phyloP scores from a whole-genome alignment of 2,797 vertebrate species.

The Sebastes minor region DNA sequence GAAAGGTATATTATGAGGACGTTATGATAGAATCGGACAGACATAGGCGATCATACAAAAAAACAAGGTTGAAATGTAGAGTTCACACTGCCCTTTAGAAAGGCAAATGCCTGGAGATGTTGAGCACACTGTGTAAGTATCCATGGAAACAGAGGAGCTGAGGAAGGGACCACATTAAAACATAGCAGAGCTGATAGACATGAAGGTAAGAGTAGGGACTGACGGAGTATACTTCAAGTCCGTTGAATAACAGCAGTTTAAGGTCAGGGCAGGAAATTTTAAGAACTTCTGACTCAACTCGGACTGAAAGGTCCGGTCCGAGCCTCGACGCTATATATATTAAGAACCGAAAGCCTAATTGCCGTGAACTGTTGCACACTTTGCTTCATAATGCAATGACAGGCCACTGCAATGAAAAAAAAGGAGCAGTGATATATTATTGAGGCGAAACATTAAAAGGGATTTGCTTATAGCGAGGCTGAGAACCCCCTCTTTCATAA shows the following conservation, averaged over 20 bases:
- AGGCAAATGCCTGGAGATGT: slow-evolving; percentile 81
- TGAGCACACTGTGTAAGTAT: slow-evolving; percentile 81
- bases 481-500: not conserved
- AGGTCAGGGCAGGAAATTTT: slow-evolving; percentile 43
- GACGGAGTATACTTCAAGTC: slow-evolving; percentile 32
- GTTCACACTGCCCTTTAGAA: slow-evolving; percentile 81
- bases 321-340: not conserved
- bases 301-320: slow-evolving; percentile 14
- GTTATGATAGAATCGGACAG: not conserved
- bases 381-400: not conserved
- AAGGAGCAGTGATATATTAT: not conserved
- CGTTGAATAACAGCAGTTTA: slow-evolving; percentile 51
- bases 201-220: slow-evolving; percentile 41
- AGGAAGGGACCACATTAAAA: slow-evolving; percentile 75
- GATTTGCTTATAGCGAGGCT: not conserved
- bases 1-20: slow-evolving; percentile 5
- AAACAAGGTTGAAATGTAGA: slow-evolving; percentile 69
- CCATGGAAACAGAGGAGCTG: slow-evolving; percentile 84
- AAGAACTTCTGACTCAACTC: slow-evolving; percentile 29
- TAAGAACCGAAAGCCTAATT: slow-evolving; percentile 10
- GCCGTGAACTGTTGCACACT: slow-evolving; percentile 2
- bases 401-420: not conserved
- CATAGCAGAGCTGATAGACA: slow-evolving; percentile 71
- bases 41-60: slow-evolving; percentile 41
- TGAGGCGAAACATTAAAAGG: not conserved